Base-by-base conservation (phyloP, 2,888 invertebrate species). In the Sepioteuthis lessoniana region DNA sequence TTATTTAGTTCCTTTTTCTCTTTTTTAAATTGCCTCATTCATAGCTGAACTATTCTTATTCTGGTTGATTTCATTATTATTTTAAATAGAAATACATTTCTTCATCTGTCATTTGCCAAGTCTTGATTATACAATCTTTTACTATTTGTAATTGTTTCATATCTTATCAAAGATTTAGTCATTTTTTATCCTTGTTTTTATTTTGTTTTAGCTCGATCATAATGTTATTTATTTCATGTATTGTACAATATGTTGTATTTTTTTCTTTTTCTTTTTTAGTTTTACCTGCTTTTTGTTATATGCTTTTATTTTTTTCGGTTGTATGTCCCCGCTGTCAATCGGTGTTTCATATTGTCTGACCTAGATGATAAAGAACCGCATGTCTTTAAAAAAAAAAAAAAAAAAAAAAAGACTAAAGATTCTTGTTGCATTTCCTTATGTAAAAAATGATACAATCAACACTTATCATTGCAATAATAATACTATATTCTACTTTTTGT, bases 191-290 rank as follows among this genome's bases (percentile, higher is more conserved):
- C 25, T 50, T 19, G 50, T 50, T 50, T 47, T 50, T 50, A 16
- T 50, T 50, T 55, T 55, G n/a, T 76, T 76, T 76, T 76, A 76
- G n/a, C n/a, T n/a, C n/a, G 76, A n/a, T 76, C 76, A n/a, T 76
- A 35, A 76, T 76, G 76, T n/a, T n/a, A 76, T n/a, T 76, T 76
- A 55, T 55, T 55, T 55, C 25, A 55, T 55, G 55, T 35, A 13
- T 76, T 76, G 76, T 76, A 76, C n/a, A 76, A n/a, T 76, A 76
- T 76, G 76, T 76, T 76, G 76, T 76, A 13, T n/a, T 76, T n/a
- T 28, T 76, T 76, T 76, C 21, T 50, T 50, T 50, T 50, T 3
- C 2, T 55, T 55, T 28, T 55, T 55, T 21, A 25, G 13, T 76
- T 76, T 76, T 76, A 76, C n/a, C 76, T 35, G 76, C 76, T 76